Base-by-base conservation (phyloP, 2,888 invertebrate species). In the Thyatira batis region DNA sequence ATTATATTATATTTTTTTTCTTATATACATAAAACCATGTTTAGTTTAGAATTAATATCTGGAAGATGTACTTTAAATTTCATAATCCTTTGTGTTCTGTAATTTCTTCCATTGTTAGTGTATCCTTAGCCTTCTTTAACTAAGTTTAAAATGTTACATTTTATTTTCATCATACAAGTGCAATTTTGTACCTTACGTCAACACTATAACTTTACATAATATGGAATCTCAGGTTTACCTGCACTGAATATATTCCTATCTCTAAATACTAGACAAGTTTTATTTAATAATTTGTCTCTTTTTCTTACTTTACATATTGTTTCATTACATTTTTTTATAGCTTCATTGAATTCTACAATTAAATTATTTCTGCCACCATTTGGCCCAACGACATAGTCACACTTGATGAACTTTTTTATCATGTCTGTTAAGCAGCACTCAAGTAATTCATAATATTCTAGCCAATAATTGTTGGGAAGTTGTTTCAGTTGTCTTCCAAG, bases 321-420 rank as follows among this genome's bases (percentile, higher is more conserved):
- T 58, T 82, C 83, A 58, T 92, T 88, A 77, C 96, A 96, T 56
- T 92, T 89, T 65, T 89, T 86, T 25, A 94, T 83, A 50, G 94
- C 94, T 63, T 94, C 85, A 71, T 94, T 93, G 75, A 95, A 96
- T 61, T 93, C 93, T 4, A 93, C 88, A 67, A 96, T 93, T 54
- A 96, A 86, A 71, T 95, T 94, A 64, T 92, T 89, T 71, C 96
- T 94, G 0, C 95, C 95, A n/a, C 96, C 96, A 82, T 96, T 95
- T 0, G 97, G 97, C 0, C 96, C 97, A 0, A 95, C 93, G 25
- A 94, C 85, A 80, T 94, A 94, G 69, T 96, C 94, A 84, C 96
- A 96, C 65, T 90, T 93, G 50, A 94, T 93, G 54, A 87, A 87
- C 49, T 90, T 87, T 30, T 88, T 87, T 39, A 93, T 82, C 68